Evolutionary conservation across 2,113 vertebrate genomes (phyloP).

Genomic region (Tenebrosternarchus preto): DNA sequence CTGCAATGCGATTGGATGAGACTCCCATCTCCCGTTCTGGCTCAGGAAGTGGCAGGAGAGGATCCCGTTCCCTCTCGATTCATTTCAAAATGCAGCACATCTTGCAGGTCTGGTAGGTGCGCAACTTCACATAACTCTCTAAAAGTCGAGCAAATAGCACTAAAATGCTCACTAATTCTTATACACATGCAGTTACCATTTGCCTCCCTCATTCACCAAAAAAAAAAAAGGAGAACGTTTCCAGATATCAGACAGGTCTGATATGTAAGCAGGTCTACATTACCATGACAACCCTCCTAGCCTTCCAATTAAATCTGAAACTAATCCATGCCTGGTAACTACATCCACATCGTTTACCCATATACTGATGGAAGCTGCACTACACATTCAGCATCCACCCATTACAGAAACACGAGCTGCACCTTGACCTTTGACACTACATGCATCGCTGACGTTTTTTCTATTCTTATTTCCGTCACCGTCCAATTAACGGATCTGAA

Average conservation of each 20-base stretch:
- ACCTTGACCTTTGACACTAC: background rate
- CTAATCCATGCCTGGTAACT: background rate
- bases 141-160: background rate
- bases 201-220: slow-evolving; percentile 4
- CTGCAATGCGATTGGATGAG: too few species aligned
- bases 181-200: background rate
- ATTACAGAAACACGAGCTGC: too few species aligned
- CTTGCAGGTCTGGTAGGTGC: too few species aligned
- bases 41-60: too few species aligned
- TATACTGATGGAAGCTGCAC: too few species aligned
- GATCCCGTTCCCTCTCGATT: too few species aligned
- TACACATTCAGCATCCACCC: too few species aligned
- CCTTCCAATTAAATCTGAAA: background rate
- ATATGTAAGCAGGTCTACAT: background rate
- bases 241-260: background rate
- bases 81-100: too few species aligned
- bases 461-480: background rate
- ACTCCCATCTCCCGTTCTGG: too few species aligned
- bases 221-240: background rate
- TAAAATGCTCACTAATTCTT: background rate
- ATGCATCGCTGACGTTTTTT: background rate
- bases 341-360: too few species aligned
- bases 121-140: too few species aligned
- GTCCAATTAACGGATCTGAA: background rate
- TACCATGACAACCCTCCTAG: background rate